Conservation (phyloP, 2,113 vertebrate species). For the Anoplopoma fimbria region DNA sequence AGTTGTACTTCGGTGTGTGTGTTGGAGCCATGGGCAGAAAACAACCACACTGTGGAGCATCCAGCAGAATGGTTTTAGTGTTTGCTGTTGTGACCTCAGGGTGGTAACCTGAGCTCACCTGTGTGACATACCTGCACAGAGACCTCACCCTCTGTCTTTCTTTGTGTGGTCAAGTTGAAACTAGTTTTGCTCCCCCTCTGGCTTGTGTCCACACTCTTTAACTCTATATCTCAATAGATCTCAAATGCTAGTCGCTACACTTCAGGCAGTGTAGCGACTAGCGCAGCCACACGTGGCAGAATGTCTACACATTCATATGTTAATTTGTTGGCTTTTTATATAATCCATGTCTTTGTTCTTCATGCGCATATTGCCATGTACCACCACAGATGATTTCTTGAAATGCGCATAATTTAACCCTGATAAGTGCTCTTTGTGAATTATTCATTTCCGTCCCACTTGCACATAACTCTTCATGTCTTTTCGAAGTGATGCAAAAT, state of each 20-base stretch:
- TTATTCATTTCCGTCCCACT: slow-evolving; percentile 80
- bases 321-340: slow-evolving; percentile 68
- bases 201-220: slow-evolving; percentile 37
- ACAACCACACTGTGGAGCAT: slow-evolving; percentile 3
- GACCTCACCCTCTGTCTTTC: slow-evolving; percentile 10
- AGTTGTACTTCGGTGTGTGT: neutral
- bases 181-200: slow-evolving; percentile 25
- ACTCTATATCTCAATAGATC: slow-evolving; percentile 29
- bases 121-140: slow-evolving; percentile 57
- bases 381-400: slow-evolving; percentile 59
- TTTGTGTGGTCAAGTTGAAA: slow-evolving; percentile 29
- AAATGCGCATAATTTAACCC: slow-evolving; percentile 78
- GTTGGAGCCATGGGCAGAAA: slow-evolving; percentile 6
- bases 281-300: slow-evolving; percentile 56
- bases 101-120: slow-evolving; percentile 64
- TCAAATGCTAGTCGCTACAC: slow-evolving; percentile 49
- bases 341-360: slow-evolving; percentile 73
- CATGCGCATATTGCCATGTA: slow-evolving; percentile 49
- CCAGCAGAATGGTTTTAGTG: slow-evolving; percentile 27
- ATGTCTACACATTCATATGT: slow-evolving; percentile 69
- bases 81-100: slow-evolving; percentile 34
- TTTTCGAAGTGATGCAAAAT: slow-evolving; percentile 63
- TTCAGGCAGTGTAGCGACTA: slow-evolving; percentile 6
- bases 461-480: slow-evolving; percentile 73
- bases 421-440: slow-evolving; percentile 69